Percentiles rank a stretch among this genome's conserved stretches.
phyloP scores from a whole-genome alignment of 2,797 vertebrate species.

The Sarcoramphus papa region DNA sequence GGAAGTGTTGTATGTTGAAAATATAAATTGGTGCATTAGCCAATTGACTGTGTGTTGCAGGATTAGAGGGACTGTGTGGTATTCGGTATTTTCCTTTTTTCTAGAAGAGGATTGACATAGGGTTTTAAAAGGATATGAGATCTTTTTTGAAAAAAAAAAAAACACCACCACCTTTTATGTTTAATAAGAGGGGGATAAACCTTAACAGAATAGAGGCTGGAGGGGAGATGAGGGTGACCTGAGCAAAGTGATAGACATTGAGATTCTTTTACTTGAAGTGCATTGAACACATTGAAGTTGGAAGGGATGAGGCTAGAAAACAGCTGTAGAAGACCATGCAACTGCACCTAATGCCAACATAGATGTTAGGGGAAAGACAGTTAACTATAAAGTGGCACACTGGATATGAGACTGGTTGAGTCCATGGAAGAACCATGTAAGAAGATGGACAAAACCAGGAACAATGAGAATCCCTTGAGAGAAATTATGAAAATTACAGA shows the following conservation, averaged over 20 bases:
- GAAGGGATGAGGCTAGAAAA: background rate
- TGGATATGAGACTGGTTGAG: background rate
- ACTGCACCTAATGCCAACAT: background rate
- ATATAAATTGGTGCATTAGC: background rate
- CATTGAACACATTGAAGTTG: background rate
- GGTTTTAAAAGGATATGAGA: background rate
- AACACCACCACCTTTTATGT: fast-evolving
- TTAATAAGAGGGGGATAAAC: background rate
- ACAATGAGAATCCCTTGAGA: background rate
- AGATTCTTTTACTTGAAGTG: background rate
- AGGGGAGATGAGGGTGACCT: background rate
- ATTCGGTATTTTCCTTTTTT: background rate
- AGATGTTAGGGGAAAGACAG: background rate
- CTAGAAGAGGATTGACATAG: background rate
- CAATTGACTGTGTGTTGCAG: background rate
- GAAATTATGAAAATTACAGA: background rate
- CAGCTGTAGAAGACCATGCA: background rate
- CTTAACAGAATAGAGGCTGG: background rate
- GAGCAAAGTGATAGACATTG: background rate
- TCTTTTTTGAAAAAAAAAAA: background rate
- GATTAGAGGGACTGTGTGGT: background rate
- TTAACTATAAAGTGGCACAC: background rate
- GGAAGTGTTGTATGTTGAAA: background rate
- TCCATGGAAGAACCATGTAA: background rate
- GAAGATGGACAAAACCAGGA: background rate